Evolutionary conservation across 2,888 invertebrate genomes (phyloP).

Genomic region (Ophioninae sp.): DNA sequence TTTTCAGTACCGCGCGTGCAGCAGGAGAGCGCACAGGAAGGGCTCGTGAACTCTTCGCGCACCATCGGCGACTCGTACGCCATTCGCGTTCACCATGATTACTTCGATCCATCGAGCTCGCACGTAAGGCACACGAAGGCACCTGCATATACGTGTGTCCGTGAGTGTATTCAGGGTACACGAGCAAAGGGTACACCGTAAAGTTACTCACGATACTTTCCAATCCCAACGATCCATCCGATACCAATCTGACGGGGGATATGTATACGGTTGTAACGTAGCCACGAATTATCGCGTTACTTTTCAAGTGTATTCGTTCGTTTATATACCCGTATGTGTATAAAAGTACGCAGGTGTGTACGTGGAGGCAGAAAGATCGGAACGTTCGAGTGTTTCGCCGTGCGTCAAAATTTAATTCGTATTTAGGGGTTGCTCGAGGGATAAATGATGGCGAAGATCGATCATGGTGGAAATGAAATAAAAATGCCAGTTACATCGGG

Average conservation of each 20-base stretch:
- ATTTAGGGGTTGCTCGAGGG: constrained; percentile 41
- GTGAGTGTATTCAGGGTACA: background rate
- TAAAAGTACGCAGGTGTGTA: constrained; percentile 4
- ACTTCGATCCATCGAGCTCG: constrained; percentile 67
- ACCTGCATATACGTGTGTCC: background rate
- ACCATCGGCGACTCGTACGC: constrained; percentile 65
- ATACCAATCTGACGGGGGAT: constrained; percentile 55
- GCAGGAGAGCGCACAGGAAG: constrained; percentile 59
- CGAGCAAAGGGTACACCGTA: constrained; percentile 14
- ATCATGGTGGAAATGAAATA: constrained; percentile 46
- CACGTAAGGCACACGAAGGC: constrained; percentile 5
- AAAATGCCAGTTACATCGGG: constrained; percentile 37
- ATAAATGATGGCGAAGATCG: constrained; percentile 53
- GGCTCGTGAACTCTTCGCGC: constrained; percentile 55
- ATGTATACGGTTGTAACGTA: constrained; percentile 56
- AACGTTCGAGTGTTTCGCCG: constrained; percentile 32
- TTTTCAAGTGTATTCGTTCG: constrained; percentile 17
- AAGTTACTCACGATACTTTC: constrained; percentile 56
- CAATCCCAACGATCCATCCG: constrained; percentile 53
- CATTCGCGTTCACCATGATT: constrained; percentile 71
- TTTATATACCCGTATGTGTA: background rate
- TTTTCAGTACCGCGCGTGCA: background rate
- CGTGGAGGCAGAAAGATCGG: background rate
- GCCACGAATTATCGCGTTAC: constrained; percentile 62
- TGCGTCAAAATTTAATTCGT: constrained; percentile 60